Evolutionary conservation across 1,140 invertebrate species (phyloP).

Genomic region (Nymphalis io): DNA sequence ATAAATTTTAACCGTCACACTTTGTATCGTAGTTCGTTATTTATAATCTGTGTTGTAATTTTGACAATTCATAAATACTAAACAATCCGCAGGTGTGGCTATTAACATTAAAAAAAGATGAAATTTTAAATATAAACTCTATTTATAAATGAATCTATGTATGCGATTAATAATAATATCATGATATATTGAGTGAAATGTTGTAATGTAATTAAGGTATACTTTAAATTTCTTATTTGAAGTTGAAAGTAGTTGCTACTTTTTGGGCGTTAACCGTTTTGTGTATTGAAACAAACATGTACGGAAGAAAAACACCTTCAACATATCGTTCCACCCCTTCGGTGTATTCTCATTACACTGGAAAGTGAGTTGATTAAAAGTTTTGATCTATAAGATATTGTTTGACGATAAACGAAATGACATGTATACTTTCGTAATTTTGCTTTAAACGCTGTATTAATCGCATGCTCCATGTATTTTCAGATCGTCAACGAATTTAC

Average conservation of each 20-base stretch:
- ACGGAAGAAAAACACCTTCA: constrained; percentile 84
- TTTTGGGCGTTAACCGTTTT: constrained; percentile 42
- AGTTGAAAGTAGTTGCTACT: constrained; percentile 5
- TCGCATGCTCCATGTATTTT: not conserved
- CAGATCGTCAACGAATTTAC: constrained; percentile 88
- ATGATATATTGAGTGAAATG: not conserved
- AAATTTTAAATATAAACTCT: not conserved
- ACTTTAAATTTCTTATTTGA: not conserved
- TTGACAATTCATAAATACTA: constrained; percentile 24
- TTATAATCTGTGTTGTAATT: not conserved
- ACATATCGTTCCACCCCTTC: constrained; percentile 91
- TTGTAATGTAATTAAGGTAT: not conserved
- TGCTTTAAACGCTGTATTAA: not conserved
- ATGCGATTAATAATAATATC: not conserved
- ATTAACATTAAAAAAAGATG: constrained; percentile 13
- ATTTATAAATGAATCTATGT: constrained; percentile 6
- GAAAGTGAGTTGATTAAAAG: constrained; percentile 72
- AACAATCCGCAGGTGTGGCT: constrained; percentile 37
- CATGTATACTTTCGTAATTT: too few species aligned
- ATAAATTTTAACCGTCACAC: not conserved
- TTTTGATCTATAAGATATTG: constrained; percentile 8
- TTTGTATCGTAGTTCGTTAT: not conserved
- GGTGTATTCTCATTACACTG: constrained; percentile 91
- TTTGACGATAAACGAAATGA: too few species aligned
- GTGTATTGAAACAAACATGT: constrained; percentile 54